Base-by-base conservation (phyloP, 2,797 vertebrate genomes). In the Gymnodraco acuticeps region DNA sequence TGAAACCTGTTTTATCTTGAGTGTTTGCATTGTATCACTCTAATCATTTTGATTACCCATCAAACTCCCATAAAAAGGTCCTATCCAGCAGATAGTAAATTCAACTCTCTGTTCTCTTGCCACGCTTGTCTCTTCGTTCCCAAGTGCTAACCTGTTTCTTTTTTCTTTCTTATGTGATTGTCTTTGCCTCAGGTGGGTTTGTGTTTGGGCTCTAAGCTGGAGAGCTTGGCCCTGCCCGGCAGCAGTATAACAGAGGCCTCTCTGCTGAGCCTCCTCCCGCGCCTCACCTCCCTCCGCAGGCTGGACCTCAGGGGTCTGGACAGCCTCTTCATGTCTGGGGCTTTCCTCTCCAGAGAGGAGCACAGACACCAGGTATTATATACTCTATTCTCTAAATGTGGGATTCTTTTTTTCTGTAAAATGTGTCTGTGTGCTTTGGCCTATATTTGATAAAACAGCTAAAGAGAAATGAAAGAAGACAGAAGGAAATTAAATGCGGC, bases 231-330 rank as follows among this genome's bases (percentile, higher is more conserved):
- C 10, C 90, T 95, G 47, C 87, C 91, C 0, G 93, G 93, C 2
- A 94, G 95, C 90, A 96, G 94, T 17, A 83, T 95, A 41, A 93
- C 93, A 0, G 96, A 96, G 69, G 88, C 93, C 2, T 92, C 93
- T 41, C 94, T 96, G 17, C 46, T 95, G 81, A 65, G 76, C 15
- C 89, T 96, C 5, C 62, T 95, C 10, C 89, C 94, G 4, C 89
- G 84, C 53, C 96, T 96, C 60, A 95, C 93, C 0, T 77, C 83
- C 56, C 94, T 97, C 31, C 91, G 84, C 23, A 87, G 84, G 55
- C 86, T 97, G 69, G 92, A 96, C 81, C 94, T 97, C 67, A 86
- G 93, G 0, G 92, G 96, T 53, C 93, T 93, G 75, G 93, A 96
- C 87, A 96, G 96, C 86, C 95, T 95, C 76, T 96, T 96, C 75